Conservation (phyloP, 2,888 invertebrate species). For the Gandaritis pyraliata region DNA sequence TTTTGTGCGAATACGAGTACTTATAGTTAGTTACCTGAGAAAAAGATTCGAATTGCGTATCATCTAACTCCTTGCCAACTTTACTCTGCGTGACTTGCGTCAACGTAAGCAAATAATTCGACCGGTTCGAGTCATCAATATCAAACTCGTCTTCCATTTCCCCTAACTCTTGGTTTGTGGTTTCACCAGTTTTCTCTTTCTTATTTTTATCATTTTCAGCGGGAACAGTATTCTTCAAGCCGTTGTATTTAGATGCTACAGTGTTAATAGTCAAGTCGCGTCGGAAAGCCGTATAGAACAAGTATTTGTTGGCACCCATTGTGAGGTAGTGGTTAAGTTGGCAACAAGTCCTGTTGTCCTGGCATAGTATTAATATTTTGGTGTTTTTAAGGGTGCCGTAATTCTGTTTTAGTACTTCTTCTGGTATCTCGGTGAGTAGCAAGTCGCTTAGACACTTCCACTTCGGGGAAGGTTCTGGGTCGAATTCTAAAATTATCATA, state of each 20-base stretch:
- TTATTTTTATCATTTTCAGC: conserved; percentile 46
- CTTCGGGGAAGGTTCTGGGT: conserved; percentile 94
- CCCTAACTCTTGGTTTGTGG: conserved; percentile 32
- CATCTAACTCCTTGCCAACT: conserved; percentile 49
- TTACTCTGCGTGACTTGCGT: conserved; percentile 77
- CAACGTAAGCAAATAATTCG: conserved; percentile 89
- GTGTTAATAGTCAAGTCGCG: conserved; percentile 84
- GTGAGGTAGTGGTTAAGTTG: conserved; percentile 90
- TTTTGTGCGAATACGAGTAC: no score
- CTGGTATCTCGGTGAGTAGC: conserved; percentile 91
- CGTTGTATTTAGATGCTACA: conserved; percentile 80
- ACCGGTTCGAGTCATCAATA: conserved; percentile 81
- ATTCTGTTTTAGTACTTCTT: conserved; percentile 85
- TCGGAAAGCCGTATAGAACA: conserved; percentile 86
- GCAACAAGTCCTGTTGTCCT: conserved; percentile 92
- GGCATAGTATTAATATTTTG: conserved; percentile 92
- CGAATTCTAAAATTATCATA: conserved; percentile 84
- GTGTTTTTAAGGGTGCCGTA: conserved; percentile 70
- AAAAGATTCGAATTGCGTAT: conserved; percentile 85
- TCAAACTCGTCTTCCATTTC: conserved; percentile 53
- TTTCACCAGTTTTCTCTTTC: conserved; percentile 35
- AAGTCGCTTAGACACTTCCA: conserved; percentile 94
- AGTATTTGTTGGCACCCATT: conserved; percentile 86
- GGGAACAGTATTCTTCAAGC: conserved; percentile 52
- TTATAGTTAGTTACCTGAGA: conserved; percentile 85